phyloP scores from a whole-genome alignment of 2,888 invertebrate genomes.

The Ceraclea dissimilis region DNA sequence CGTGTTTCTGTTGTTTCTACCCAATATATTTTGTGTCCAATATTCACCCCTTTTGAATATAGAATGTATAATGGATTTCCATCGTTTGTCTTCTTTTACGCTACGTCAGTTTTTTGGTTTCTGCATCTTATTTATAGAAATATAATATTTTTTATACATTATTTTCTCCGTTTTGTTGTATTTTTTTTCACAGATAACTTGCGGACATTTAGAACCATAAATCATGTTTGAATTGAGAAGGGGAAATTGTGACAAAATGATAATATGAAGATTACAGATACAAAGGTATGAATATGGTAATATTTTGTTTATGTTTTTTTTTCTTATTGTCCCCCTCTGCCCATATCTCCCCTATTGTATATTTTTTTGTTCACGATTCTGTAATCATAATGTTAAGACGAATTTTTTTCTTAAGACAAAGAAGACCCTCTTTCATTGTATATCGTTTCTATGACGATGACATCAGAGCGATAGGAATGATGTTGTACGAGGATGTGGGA shows the following conservation, averaged over 20 bases:
- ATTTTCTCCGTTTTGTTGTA: background rate
- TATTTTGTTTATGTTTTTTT: background rate
- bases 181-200: constrained; percentile 9
- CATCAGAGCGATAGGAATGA: too few species aligned
- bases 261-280: background rate
- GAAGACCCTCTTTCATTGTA: too few species aligned
- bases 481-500: too few species aligned
- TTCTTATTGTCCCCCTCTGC: background rate
- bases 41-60: constrained; percentile 1
- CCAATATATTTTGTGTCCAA: background rate
- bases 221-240: background rate
- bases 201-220: background rate
- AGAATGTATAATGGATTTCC: constrained; percentile 18
- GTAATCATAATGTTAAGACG: too few species aligned
- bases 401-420: too few species aligned
- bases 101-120: constrained; percentile 7
- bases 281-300: background rate
- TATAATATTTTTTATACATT: too few species aligned
- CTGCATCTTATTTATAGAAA: constrained; percentile 6
- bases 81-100: constrained; percentile 23
- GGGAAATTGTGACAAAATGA: background rate
- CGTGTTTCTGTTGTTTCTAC: too few species aligned
- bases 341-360: background rate
- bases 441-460: too few species aligned
- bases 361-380: too few species aligned